phyloP scores from a whole-genome alignment of 2,888 invertebrate genomes.

The Craniophora ligustri region DNA sequence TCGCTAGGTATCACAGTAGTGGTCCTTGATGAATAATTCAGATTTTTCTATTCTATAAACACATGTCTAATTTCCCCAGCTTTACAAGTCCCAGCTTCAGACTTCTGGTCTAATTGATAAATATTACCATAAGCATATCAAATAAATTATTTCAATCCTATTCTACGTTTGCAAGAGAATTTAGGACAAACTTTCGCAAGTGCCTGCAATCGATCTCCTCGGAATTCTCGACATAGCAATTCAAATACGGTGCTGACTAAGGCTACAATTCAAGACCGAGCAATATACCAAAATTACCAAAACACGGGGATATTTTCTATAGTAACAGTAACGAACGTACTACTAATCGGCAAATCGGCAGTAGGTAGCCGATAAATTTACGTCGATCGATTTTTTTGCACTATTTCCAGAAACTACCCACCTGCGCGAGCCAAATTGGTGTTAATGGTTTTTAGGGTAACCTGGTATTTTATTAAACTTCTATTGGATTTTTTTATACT shows the following conservation, averaged over 20 bases:
- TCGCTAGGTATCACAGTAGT: too few relatives aligned
- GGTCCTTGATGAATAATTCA: too few relatives aligned
- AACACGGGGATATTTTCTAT: slow-evolving; percentile 28
- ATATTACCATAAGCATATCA: too few relatives aligned
- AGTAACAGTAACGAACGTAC: slow-evolving; percentile 13
- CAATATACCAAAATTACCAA: slow-evolving; percentile 27
- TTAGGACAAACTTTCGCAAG: not conserved
- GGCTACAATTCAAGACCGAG: slow-evolving; percentile 17
- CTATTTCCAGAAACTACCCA: slow-evolving; percentile 1
- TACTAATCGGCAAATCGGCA: too few relatives aligned
- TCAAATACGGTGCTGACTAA: slow-evolving; percentile 25
- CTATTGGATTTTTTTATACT: slow-evolving; percentile 18
- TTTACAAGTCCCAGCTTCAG: too few relatives aligned
- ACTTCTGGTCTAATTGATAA: not conserved
- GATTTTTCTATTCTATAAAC: too few relatives aligned
- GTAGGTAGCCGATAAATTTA: too few relatives aligned
- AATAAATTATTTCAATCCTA: too few relatives aligned
- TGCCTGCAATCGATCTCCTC: slow-evolving; percentile 11
- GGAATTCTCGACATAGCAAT: slow-evolving; percentile 3
- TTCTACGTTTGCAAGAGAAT: too few relatives aligned
- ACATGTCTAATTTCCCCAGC: too few relatives aligned
- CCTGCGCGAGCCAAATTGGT: slow-evolving; percentile 10
- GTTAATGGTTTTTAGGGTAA: slow-evolving; percentile 30
- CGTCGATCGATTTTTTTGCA: slow-evolving; percentile 18
- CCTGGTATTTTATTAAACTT: slow-evolving; percentile 31